Evolutionary conservation across 2,797 vertebrate species (phyloP), one percentile per base, ranked within the genome.

Genomic region (Podarcis lilfordi): DNA sequence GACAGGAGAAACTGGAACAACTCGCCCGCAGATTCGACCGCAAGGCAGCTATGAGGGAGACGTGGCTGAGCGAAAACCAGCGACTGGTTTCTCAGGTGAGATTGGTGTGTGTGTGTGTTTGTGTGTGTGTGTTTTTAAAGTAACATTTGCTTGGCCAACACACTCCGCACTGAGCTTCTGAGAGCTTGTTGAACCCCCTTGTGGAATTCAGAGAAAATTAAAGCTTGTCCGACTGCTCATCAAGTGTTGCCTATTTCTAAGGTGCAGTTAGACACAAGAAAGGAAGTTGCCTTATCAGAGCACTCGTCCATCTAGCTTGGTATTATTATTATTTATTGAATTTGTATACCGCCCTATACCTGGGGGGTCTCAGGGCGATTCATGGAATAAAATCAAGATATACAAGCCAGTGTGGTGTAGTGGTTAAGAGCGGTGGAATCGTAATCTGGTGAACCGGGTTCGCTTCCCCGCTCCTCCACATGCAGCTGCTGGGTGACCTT

Each of bases 1-100:
- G 98, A 89, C 98, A 99, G 93, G 98, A 99, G 97, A 99, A 99
- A 96, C 98, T 99, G 97, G 98, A 99, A 96, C 98, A 99, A 95
- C 97, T 99, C 2, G 98, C 98, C 9, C 96, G 98, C 86, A 97
- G 98, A 94, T 99, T 99, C 0, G 98, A 99, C 95, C 98, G 98
- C 90, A 99, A 99, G 95, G 98, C 98, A 3, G 98, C 98, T 92
- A 99, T 99, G 97, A 98, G 98, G 81, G 98, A 99, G 95, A 99
- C 98, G 13, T 99, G 98, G 98, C 98, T 99, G 35, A 98, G 98
- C 3, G 98, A 99, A 89, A 99, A 99, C 96, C 98, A 99, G 93
- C 97, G 98, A 1, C 97, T 99, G 0, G 98, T 99, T 90, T 98
- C 98, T 80, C 98, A 99, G 98, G 98, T 99, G 93, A 89, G 90